Evolutionary conservation across 2,113 vertebrate genomes (phyloP).

Genomic region (Hypocryptadius cinnamomeus): DNA sequence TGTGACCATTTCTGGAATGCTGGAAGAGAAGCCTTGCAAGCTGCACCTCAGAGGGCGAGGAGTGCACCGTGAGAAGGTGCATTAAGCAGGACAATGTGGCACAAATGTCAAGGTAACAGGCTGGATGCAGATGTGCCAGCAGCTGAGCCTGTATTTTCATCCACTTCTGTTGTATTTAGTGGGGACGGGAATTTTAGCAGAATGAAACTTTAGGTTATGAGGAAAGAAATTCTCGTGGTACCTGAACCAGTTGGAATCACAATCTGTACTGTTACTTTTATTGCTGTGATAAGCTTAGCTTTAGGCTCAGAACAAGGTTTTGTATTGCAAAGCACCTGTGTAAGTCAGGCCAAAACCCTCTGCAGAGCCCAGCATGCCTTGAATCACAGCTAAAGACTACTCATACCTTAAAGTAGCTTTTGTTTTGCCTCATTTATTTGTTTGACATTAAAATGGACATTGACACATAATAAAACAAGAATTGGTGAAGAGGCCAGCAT

Average conservation of each 20-base stretch:
- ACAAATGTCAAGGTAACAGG: background rate
- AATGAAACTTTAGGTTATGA: background rate
- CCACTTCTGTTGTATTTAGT: background rate
- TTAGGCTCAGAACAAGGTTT: background rate
- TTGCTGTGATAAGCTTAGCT: background rate
- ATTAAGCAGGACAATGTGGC: background rate
- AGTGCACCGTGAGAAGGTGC: constrained; percentile 60
- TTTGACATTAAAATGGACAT: background rate
- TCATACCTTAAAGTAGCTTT: background rate
- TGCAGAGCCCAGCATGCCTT: background rate
- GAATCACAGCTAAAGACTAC: background rate
- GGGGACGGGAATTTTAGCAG: background rate
- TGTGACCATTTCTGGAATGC: constrained; percentile 70
- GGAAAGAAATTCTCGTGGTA: background rate
- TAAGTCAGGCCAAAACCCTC: background rate
- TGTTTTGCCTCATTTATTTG: background rate
- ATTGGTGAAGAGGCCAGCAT: background rate
- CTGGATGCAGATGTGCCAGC: background rate
- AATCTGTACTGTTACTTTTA: background rate
- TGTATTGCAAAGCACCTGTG: background rate
- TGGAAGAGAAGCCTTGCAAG: constrained; percentile 72
- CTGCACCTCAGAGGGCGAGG: constrained; percentile 76
- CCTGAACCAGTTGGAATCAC: background rate
- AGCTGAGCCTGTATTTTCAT: background rate
- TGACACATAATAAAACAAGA: background rate